Percentiles rank a stretch among this genome's conserved stretches.
phyloP scores from a whole-genome alignment of 2,888 invertebrate genomes.

The Cistogaster globosa region DNA sequence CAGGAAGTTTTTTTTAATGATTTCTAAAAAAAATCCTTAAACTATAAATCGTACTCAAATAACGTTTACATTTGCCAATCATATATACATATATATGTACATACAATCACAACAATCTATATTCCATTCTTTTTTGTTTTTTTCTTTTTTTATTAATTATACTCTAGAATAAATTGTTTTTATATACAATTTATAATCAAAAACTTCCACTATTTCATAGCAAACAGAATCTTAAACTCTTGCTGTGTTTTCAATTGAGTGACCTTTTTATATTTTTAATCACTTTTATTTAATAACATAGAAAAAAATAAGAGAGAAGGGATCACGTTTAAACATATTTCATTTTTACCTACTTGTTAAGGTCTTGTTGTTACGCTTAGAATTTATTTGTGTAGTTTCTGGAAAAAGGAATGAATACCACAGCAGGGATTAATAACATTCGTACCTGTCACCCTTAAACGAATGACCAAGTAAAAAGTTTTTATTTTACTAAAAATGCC shows the following conservation, averaged over 20 bases:
- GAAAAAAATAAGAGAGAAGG: background rate
- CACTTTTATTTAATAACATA: slow-evolving; percentile 21
- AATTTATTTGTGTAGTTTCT: background rate
- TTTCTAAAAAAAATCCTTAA: no score
- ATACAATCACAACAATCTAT: no score
- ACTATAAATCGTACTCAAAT: no score
- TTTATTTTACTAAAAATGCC: background rate
- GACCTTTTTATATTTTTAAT: slow-evolving; percentile 51
- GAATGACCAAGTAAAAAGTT: slow-evolving; percentile 38
- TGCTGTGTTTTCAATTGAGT: slow-evolving; percentile 39
- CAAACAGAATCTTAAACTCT: slow-evolving; percentile 30
- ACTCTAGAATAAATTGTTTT: slow-evolving; percentile 8
- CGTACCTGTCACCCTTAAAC: slow-evolving; percentile 42
- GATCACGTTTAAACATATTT: slow-evolving; percentile 22
- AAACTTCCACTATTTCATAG: background rate
- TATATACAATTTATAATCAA: background rate
- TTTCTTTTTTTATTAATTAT: slow-evolving; percentile 3
- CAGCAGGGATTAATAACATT: slow-evolving; percentile 31
- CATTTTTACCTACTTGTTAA: slow-evolving; percentile 22
- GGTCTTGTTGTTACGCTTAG: background rate
- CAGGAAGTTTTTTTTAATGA: no score
- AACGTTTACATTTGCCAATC: no score
- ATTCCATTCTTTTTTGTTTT: no score
- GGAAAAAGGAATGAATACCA: background rate
- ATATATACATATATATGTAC: no score